A percentile compares a stretch with the other conserved stretches of the same genome.
These are phyloP conservation scores for Heliconius eleuchia DNA, from an alignment of 1,140 invertebrate genomes.

Conservation along the genomic window DNA sequence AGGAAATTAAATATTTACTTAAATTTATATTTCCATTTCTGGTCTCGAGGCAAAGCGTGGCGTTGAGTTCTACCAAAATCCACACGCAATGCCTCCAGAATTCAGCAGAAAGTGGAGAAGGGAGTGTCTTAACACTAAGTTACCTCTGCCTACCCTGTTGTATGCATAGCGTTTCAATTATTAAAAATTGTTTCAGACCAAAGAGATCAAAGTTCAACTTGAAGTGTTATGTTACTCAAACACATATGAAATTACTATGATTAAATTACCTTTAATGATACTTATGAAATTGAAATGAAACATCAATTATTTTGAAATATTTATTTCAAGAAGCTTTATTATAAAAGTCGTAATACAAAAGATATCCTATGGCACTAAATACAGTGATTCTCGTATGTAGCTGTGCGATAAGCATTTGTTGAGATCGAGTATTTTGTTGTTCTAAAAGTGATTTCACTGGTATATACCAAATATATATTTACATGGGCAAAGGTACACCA, in stretches of 20 bases:
- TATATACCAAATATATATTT: slow-evolving; percentile 37
- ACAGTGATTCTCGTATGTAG: slow-evolving; percentile 34
- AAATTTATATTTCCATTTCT: too few species aligned
- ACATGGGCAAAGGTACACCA: slow-evolving; percentile 24
- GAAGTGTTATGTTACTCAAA: neutral
- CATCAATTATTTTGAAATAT: slow-evolving; percentile 8
- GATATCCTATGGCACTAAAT: slow-evolving; percentile 70
- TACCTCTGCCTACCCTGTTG: too few species aligned
- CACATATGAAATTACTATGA: neutral
- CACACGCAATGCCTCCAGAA: too few species aligned
- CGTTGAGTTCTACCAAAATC: too few species aligned
- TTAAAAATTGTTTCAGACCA: too few species aligned
- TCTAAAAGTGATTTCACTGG: slow-evolving; percentile 23
- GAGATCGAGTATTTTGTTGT: slow-evolving; percentile 55
- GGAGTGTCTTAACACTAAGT: too few species aligned
- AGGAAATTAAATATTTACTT: too few species aligned
- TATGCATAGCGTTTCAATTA: too few species aligned
- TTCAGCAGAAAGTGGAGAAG: too few species aligned
- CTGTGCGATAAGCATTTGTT: slow-evolving; percentile 45
- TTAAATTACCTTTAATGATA: neutral
- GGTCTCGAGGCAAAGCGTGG: too few species aligned
- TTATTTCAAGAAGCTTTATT: slow-evolving; percentile 33
- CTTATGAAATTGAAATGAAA: slow-evolving; percentile 10
- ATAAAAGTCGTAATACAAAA: slow-evolving; percentile 62
- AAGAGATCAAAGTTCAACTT: neutral